Evolutionary conservation across 2,797 vertebrate species (phyloP).

Genomic region (Chiroxiphia lanceolata): DNA sequence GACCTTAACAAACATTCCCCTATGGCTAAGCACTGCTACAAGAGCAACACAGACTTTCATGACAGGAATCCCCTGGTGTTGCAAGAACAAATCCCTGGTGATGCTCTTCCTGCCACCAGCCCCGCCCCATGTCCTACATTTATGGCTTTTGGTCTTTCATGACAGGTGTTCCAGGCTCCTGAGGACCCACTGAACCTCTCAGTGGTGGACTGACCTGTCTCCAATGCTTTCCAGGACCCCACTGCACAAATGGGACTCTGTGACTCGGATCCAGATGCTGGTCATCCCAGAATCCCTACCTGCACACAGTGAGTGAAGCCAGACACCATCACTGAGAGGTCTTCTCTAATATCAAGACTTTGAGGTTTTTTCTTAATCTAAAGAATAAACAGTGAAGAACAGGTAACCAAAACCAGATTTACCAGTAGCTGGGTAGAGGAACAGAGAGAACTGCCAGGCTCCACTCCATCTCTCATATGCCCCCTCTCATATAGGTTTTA

Average conservation of each 20-base stretch:
- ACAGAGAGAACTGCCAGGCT: neutral
- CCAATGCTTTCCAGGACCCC: neutral
- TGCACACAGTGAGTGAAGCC: neutral
- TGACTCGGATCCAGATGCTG: neutral
- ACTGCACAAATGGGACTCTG: neutral
- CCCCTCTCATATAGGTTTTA: neutral
- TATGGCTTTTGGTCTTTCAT: fast-evolving
- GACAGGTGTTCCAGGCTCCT: neutral
- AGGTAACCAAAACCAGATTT: neutral
- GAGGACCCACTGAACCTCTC: neutral
- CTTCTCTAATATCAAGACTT: neutral
- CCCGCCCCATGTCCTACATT: fast-evolving
- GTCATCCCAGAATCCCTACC: neutral
- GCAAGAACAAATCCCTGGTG: too few relatives aligned
- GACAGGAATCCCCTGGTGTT: neutral
- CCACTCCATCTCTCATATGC: neutral
- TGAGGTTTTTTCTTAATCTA: neutral
- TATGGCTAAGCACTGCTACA: neutral
- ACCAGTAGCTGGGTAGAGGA: neutral
- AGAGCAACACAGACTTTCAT: neutral
- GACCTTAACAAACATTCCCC: fast-evolving
- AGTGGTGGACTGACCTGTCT: fast-evolving
- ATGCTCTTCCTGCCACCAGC: neutral
- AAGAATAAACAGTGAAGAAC: neutral
- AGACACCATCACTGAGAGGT: neutral